These are phyloP conservation scores for Atractosteus spatula DNA, from an alignment of 2,113 vertebrate species.

Conservation along the genomic window DNA sequence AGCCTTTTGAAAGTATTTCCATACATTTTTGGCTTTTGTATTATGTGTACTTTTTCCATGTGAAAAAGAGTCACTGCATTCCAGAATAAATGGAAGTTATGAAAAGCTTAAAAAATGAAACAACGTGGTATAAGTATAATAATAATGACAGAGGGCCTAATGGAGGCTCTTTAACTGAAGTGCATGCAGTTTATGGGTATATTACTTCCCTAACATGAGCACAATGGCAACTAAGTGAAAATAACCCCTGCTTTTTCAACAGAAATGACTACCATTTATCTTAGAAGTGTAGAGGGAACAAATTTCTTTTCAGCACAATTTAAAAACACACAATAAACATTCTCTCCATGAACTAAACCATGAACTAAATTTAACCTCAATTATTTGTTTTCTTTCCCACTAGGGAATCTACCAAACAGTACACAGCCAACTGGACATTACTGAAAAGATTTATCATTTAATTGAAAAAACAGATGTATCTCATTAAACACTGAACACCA, in stretches of 20 bases:
- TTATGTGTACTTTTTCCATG: no score
- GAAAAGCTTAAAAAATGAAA: background rate
- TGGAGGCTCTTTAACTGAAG: conserved; percentile 10
- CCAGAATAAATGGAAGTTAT: background rate
- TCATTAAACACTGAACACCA: background rate
- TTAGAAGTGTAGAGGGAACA: background rate
- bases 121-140: background rate
- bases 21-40: no score
- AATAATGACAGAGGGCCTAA: background rate
- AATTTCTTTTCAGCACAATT: conserved; percentile 5
- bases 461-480: conserved; percentile 3
- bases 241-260: background rate
- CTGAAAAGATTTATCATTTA: conserved; percentile 10
- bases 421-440: background rate
- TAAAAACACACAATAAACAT: conserved; percentile 13
- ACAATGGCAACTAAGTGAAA: background rate
- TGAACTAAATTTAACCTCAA: conserved; percentile 27
- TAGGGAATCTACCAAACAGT: conserved; percentile 5
- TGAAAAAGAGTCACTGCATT: no score
- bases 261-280: background rate
- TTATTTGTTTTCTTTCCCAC: conserved; percentile 17
- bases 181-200: conserved; percentile 18
- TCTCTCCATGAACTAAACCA: conserved; percentile 16
- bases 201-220: conserved; percentile 9
- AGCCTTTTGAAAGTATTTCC: no score